phyloP scores from a whole-genome alignment of 2,797 vertebrate genomes.

The Tragelaphus eurycerus region DNA sequence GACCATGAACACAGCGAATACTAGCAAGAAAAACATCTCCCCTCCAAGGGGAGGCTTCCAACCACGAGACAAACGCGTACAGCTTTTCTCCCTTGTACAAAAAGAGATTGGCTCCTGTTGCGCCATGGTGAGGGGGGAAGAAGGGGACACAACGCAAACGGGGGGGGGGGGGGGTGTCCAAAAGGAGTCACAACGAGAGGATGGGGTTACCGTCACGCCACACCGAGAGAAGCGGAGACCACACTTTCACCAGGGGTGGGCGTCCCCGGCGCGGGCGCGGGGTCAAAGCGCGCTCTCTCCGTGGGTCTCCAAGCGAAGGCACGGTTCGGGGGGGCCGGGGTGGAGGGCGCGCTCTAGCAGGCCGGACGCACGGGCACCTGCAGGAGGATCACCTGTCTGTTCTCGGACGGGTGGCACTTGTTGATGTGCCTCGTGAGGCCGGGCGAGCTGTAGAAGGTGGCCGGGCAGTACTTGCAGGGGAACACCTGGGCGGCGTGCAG shows the following conservation, averaged over 20 bases:
- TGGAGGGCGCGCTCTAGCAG: constrained; percentile 83
- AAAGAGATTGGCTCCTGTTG: constrained; percentile 80
- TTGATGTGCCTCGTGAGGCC: constrained; percentile 97
- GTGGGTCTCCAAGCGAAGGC: constrained; percentile 76
- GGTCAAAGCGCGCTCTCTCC: constrained; percentile 48
- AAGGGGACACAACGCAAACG: constrained; percentile 87
- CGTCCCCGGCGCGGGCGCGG: not conserved
- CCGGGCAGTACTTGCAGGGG: constrained; percentile 95
- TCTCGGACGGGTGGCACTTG: constrained; percentile 96
- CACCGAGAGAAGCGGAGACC: constrained; percentile 57
- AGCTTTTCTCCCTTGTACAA: constrained; percentile 58
- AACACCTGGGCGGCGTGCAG: constrained; percentile 92
- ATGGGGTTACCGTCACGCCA: constrained; percentile 64
- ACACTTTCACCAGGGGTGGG: constrained; percentile 27
- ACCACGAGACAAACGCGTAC: constrained; percentile 59
- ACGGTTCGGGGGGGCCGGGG: constrained; percentile 61
- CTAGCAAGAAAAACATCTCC: constrained; percentile 71
- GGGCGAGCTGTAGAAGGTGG: constrained; percentile 94
- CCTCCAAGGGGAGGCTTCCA: constrained; percentile 25
- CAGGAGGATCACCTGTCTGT: constrained; percentile 95
- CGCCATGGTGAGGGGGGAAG: constrained; percentile 87
- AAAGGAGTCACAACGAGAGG: constrained; percentile 50
- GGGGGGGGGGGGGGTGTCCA: not conserved
- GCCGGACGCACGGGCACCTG: constrained; percentile 96
- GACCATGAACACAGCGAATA: constrained; percentile 74